Evolutionary conservation across 2,113 vertebrate species (phyloP).

Genomic region (Natator depressus): DNA sequence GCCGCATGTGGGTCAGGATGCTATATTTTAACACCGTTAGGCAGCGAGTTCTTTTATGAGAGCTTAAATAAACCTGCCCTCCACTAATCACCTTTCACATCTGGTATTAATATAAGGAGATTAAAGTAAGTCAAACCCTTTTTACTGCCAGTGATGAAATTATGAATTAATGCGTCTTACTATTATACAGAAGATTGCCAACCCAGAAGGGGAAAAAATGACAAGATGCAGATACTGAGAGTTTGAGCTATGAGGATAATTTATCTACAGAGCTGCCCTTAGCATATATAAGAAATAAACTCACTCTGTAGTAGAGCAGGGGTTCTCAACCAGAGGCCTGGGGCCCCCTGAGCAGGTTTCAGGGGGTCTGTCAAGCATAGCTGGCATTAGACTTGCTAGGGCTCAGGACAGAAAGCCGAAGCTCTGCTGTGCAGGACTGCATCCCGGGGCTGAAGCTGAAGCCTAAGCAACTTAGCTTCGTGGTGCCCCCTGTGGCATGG

Average conservation of each 20-base stretch:
- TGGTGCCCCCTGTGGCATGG: too few relatives aligned
- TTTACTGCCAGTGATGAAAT: not conserved
- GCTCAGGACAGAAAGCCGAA: too few relatives aligned
- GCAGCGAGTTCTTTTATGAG: not conserved
- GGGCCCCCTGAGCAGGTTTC: too few relatives aligned
- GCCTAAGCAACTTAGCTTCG: too few relatives aligned
- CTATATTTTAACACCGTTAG: not conserved
- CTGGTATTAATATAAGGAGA: conserved; percentile 27
- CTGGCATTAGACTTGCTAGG: too few relatives aligned
- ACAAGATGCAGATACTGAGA: conserved; percentile 18
- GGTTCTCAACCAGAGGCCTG: too few relatives aligned
- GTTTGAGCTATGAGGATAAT: not conserved
- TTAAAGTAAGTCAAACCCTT: conserved; percentile 12
- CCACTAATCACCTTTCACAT: conserved; percentile 23
- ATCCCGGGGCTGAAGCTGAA: too few relatives aligned
- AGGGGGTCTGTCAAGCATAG: too few relatives aligned
- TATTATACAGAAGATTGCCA: not conserved
- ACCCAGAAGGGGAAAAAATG: not conserved
- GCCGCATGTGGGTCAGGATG: not conserved
- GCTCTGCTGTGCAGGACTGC: too few relatives aligned
- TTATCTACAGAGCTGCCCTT: conserved; percentile 4
- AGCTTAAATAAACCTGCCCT: conserved; percentile 18
- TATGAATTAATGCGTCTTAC: conserved; percentile 17
- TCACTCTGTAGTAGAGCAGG: not conserved
- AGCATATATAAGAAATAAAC: conserved; percentile 34